Percentiles rank a stretch among this genome's conserved stretches.
Evolutionary conservation across 2,797 vertebrate genomes (phyloP).

Genomic region (Scleropages formosus): DNA sequence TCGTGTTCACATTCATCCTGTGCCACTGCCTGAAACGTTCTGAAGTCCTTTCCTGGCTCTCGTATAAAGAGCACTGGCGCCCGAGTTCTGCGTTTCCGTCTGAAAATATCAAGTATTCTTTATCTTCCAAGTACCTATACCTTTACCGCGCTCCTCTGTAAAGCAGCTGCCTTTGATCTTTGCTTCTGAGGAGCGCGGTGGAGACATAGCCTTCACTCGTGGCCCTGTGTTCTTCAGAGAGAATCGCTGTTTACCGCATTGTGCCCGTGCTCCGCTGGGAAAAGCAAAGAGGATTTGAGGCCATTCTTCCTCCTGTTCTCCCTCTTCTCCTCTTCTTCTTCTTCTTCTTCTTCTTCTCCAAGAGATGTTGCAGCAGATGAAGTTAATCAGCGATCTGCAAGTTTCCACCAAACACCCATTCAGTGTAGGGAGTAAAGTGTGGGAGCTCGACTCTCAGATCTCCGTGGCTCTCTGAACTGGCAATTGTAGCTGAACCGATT

Average conservation of each 20-base stretch:
- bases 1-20: constrained; percentile 45
- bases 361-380: constrained; percentile 20
- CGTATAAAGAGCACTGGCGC: constrained; percentile 46
- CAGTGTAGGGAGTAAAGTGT: constrained; percentile 12
- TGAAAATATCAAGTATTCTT: constrained; percentile 47
- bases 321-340: background rate
- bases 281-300: background rate
- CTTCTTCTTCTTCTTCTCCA: background rate
- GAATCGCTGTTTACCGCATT: constrained; percentile 29
- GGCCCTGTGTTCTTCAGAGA: constrained; percentile 38
- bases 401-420: background rate
- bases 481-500: background rate
- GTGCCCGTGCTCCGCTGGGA: constrained; percentile 15
- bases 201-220: constrained; percentile 37
- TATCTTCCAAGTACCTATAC: constrained; percentile 52
- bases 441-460: constrained; percentile 1
- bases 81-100: constrained; percentile 39
- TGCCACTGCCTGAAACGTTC: constrained; percentile 48
- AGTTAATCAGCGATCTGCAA: constrained; percentile 2
- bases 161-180: constrained; percentile 45
- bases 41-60: constrained; percentile 45
- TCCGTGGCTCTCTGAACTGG: constrained; percentile 5
- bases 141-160: constrained; percentile 45
- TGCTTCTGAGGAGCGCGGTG: constrained; percentile 43
- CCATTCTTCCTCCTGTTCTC: constrained; percentile 14